These are phyloP conservation scores for Spilogale gracilis DNA, from an alignment of 2,113 vertebrate species.

Conservation along the genomic window DNA sequence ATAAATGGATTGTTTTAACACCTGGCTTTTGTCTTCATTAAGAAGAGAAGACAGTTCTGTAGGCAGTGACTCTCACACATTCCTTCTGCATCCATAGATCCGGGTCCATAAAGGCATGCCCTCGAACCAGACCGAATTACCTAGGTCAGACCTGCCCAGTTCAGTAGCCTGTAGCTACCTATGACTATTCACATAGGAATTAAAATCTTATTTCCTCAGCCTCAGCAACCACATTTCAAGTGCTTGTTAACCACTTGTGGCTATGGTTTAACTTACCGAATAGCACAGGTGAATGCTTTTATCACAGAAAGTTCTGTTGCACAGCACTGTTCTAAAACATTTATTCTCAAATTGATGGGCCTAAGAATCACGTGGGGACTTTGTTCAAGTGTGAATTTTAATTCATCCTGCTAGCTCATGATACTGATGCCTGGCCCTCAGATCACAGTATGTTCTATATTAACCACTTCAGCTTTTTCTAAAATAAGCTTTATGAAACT, in stretches of 20 bases:
- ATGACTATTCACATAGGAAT: background rate
- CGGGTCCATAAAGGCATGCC: background rate
- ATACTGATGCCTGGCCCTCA: background rate
- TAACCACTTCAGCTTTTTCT: background rate
- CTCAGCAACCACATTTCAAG: background rate
- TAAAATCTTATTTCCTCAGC: background rate
- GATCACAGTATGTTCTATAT: background rate
- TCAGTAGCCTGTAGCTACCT: background rate
- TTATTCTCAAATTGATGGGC: background rate
- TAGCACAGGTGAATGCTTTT: background rate
- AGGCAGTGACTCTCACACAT: background rate
- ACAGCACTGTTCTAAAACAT: background rate
- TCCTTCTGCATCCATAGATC: slow-evolving; percentile 21
- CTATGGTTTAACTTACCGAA: background rate
- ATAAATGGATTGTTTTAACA: slow-evolving; percentile 93
- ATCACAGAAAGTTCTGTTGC: background rate
- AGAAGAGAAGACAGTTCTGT: background rate
- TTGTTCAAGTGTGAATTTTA: background rate
- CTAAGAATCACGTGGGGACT: background rate
- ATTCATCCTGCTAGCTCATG: background rate
- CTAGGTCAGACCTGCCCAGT: background rate
- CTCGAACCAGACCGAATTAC: background rate
- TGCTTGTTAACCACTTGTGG: background rate
- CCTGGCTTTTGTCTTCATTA: slow-evolving; percentile 80
- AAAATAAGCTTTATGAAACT: background rate